A percentile compares a stretch with the other conserved stretches of the same genome.
phyloP scores from a whole-genome alignment of 1,140 invertebrate species.

The Drosophila melanogaster region Release_6_plus_ISO1_MT NT_033777.3:11396501-11397000 shows the following conservation, averaged over 20 bases:
- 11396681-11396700: constrained; percentile 49
- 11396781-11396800: constrained; percentile 58
- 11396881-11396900: constrained; percentile 62
- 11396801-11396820: constrained; percentile 58
- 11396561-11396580: constrained; percentile 53
- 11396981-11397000: constrained; percentile 82
- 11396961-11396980: constrained; percentile 41
- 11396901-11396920: constrained; percentile 71
- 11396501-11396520: constrained; percentile 11
- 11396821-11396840: constrained; percentile 83
- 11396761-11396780: constrained; percentile 44
- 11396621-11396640: not conserved
- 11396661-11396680: constrained; percentile 55
- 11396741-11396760: constrained; percentile 47
- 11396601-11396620: not conserved
- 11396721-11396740: constrained; percentile 23
- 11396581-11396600: constrained; percentile 58
- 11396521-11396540: constrained; percentile 12
- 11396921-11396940: constrained; percentile 37
- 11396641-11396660: constrained; percentile 41
- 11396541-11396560: constrained; percentile 41
- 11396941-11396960: constrained; percentile 41
- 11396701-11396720: constrained; percentile 42
- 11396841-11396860: constrained; percentile 83
- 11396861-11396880: constrained; percentile 31